A percentile compares a stretch with the other conserved stretches of the same genome.
These are phyloP conservation scores for Geopemphigus sp. DNA, from an alignment of 1,140 invertebrate genomes.

Conservation along the genomic window DNA sequence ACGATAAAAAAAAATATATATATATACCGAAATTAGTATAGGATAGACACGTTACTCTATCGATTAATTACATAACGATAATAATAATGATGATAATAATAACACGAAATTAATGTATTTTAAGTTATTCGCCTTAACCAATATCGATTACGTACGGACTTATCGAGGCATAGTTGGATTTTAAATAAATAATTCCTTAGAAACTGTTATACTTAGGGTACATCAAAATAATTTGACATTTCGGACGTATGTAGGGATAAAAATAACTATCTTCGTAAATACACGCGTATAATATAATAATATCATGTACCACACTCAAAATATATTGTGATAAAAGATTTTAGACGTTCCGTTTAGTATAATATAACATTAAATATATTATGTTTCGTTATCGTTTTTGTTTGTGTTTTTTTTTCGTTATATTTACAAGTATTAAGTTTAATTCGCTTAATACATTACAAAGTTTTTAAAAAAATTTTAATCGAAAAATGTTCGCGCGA, in stretches of 20 bases:
- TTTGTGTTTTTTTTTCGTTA: background rate
- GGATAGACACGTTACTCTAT: too few relatives aligned
- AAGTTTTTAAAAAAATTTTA: background rate
- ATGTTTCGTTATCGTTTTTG: background rate
- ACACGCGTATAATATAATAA: background rate
- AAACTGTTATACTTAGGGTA: background rate
- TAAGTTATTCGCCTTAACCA: background rate
- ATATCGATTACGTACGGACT: background rate
- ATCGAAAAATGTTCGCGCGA: background rate
- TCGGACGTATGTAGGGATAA: background rate
- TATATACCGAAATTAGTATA: background rate
- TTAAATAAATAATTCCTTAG: background rate
- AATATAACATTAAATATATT: background rate
- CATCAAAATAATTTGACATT: background rate
- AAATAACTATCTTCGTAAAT: background rate
- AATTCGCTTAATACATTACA: too few relatives aligned
- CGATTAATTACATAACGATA: too few relatives aligned
- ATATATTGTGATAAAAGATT: constrained; percentile 33
- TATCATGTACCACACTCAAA: background rate
- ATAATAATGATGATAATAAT: too few relatives aligned
- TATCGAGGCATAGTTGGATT: background rate
- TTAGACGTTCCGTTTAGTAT: constrained; percentile 16
- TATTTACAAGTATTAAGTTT: background rate
- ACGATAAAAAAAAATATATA: background rate
- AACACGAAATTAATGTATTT: background rate